Evolutionary conservation across 2,113 vertebrate genomes (phyloP).

Genomic region (Salvator merianae): DNA sequence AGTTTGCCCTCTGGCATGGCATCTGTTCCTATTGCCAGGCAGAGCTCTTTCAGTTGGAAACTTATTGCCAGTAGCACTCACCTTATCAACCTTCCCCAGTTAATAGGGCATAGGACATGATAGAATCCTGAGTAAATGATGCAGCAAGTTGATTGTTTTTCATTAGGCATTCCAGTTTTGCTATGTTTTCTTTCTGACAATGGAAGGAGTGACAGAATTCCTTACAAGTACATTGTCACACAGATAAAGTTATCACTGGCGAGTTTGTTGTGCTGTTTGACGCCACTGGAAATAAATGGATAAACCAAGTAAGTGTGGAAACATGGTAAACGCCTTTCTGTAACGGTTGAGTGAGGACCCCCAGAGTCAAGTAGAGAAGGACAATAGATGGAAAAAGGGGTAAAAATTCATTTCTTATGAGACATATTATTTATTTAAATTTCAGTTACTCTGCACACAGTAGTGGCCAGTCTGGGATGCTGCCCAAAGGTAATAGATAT

Average conservation of each 20-base stretch:
- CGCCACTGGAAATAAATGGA: not conserved
- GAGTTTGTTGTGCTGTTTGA: not conserved
- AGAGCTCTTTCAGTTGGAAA: constrained; percentile 10
- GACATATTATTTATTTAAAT: too few relatives aligned
- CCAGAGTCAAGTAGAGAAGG: too few relatives aligned
- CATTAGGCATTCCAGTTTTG: not conserved
- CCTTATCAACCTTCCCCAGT: constrained; percentile 27
- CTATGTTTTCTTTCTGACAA: not conserved
- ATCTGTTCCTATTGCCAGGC: constrained; percentile 43
- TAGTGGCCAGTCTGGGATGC: too few relatives aligned
- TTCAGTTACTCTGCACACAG: too few relatives aligned
- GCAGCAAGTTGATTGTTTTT: constrained; percentile 31
- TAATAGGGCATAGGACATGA: constrained; percentile 14
- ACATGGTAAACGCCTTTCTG: too few relatives aligned
- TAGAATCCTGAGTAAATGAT: not conserved
- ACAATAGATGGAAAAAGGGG: too few relatives aligned
- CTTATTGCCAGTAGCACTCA: constrained; percentile 30
- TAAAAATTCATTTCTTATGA: too few relatives aligned
- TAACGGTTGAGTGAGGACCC: too few relatives aligned
- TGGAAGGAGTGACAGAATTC: rapidly evolving
- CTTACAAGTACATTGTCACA: not conserved
- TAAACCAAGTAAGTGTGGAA: too few relatives aligned
- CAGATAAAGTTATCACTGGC: constrained; percentile 41
- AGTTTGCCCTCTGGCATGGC: constrained; percentile 51
- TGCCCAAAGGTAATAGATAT: too few relatives aligned